phyloP scores from a whole-genome alignment of 2,113 vertebrate genomes.

The Ascaphus truei region DNA sequence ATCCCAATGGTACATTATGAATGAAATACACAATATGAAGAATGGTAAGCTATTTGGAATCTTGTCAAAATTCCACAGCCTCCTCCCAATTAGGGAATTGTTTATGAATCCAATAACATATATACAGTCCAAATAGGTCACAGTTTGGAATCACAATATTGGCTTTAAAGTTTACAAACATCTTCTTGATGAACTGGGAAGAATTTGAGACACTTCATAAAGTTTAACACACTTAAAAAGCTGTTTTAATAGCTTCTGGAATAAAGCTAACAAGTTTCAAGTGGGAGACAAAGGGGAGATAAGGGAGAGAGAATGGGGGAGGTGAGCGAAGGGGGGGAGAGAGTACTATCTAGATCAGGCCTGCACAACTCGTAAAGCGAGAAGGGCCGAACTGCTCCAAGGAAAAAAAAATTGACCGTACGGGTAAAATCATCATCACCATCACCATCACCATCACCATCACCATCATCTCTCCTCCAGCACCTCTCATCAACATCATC shows the following conservation, averaged over 20 bases:
- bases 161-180: neutral
- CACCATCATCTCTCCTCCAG: too few relatives aligned
- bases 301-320: neutral
- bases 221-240: constrained; percentile 4
- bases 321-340: too few relatives aligned
- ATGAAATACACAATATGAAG: too few relatives aligned
- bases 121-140: neutral
- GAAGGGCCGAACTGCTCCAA: too few relatives aligned
- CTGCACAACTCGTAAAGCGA: too few relatives aligned
- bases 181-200: neutral
- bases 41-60: too few relatives aligned
- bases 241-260: constrained; percentile 9
- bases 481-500: too few relatives aligned
- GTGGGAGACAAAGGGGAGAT: neutral
- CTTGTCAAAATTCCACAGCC: neutral
- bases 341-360: too few relatives aligned
- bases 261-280: constrained; percentile 5
- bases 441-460: too few relatives aligned
- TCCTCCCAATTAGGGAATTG: neutral
- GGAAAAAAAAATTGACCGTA: too few relatives aligned
- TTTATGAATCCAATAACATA: neutral
- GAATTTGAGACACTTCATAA: constrained; percentile 16
- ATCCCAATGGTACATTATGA: too few relatives aligned
- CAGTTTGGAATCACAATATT: neutral
- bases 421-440: too few relatives aligned